phyloP scores from a whole-genome alignment of 2,888 invertebrate genomes.

The Platycnemis pennipes region DNA sequence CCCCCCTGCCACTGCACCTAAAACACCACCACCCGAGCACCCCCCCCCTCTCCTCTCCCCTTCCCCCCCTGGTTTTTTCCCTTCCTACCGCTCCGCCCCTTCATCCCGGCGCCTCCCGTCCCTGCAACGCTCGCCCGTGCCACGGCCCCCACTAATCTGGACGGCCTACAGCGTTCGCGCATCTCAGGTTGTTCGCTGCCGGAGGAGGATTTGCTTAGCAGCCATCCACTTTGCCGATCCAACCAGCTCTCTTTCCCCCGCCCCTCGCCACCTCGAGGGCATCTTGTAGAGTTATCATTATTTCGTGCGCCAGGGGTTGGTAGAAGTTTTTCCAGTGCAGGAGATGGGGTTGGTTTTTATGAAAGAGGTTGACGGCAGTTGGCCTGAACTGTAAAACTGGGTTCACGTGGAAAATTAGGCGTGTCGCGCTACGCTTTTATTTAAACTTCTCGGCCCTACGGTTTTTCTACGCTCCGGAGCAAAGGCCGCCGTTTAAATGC shows the following conservation, averaged over 20 bases:
- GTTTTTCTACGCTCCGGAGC: background rate
- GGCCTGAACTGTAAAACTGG: background rate
- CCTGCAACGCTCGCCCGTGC: background rate
- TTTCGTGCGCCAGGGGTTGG: slow-evolving; percentile 1
- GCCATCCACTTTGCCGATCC: slow-evolving; percentile 47
- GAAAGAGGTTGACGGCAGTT: background rate
- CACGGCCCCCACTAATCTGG: slow-evolving; percentile 71
- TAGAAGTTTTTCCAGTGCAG: background rate
- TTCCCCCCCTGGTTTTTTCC: background rate
- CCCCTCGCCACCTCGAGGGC: background rate
- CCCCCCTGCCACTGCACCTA: background rate
- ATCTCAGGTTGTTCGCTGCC: slow-evolving; percentile 70
- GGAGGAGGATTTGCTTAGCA: slow-evolving; percentile 55
- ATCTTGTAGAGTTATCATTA: slow-evolving; percentile 23
- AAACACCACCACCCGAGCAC: background rate
- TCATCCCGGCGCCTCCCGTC: background rate
- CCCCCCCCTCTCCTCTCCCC: background rate
- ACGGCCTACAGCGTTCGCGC: slow-evolving; percentile 72
- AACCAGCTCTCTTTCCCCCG: background rate
- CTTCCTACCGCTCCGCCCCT: background rate
- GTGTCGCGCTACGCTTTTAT: background rate
- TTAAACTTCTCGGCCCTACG: slow-evolving; percentile 13
- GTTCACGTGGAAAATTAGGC: background rate
- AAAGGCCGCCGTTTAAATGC: background rate
- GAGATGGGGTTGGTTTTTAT: background rate